phyloP scores from a whole-genome alignment of 2,113 vertebrate genomes.

The Sturnira hondurensis region DNA sequence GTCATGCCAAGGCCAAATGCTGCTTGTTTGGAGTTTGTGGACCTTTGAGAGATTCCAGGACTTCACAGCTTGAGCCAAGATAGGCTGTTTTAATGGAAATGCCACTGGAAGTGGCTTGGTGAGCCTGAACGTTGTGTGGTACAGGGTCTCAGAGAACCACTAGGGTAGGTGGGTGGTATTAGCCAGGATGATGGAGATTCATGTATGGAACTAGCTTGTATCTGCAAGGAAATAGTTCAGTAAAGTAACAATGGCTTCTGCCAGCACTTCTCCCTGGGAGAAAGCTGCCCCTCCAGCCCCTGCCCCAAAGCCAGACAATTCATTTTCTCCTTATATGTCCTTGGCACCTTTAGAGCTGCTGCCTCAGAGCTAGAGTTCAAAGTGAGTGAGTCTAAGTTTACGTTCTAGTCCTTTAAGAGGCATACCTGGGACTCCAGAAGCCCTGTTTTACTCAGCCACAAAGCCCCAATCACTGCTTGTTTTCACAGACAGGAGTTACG shows the following conservation, averaged over 20 bases:
- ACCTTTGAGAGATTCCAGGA: neutral
- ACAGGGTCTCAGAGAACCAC: neutral
- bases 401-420: neutral
- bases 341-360: neutral
- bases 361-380: neutral
- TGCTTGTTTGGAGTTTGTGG: neutral
- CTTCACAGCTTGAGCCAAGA: neutral
- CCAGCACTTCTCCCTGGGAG: neutral
- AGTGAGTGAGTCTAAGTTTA: neutral
- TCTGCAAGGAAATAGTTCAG: neutral
- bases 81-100: neutral
- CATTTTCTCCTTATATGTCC: neutral
- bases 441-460: neutral
- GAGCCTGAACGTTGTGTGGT: neutral
- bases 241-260: neutral
- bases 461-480: neutral
- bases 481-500: neutral
- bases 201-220: neutral
- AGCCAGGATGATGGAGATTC: neutral
- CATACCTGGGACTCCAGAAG: neutral
- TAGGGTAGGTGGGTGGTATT: neutral
- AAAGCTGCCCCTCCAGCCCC: neutral
- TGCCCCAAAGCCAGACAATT: neutral
- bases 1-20: neutral
- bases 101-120: neutral